Evolutionary conservation across 1,140 invertebrate species (phyloP), one percentile per base, ranked within the genome.

Genomic region (Leptinotarsa defecta): DNA sequence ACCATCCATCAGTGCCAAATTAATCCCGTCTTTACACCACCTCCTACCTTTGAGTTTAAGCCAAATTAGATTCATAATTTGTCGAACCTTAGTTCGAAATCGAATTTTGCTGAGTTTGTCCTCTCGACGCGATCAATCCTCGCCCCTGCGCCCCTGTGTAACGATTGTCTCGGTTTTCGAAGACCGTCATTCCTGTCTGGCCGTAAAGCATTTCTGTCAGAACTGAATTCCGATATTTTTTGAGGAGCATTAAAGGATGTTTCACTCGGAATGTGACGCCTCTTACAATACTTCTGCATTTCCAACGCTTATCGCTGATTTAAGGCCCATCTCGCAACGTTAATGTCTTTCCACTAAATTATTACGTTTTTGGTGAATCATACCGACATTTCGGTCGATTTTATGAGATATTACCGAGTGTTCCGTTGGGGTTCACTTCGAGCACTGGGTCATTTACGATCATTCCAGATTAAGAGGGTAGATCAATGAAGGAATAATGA

Each of bases 301-400:
- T 24, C 65, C 6, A 68, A 24, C 64, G 22, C 17, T 68, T 68
- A 68, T 68, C 65, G 15, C 15, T 68, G 65, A 68, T 68, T 68
- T 68, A 68, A 68, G 24, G 65, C 34, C 65, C 65, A 68, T 68
- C 65, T 68, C 22, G 19, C 65, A 22, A 68, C 4, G 8, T 20
- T 68, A 68, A 68, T 43, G 65, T 68, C 22, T 43, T 68, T 24
- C 27, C 19, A 27, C 65, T 43, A 68, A 68, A 68, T 68, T 68
- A 68, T 68, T 68, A 43, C 34, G 27, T 68, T 34, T 68, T 27
- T 68, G 65, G 65, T 68, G 65, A 68, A 68, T 68, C 65, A 68
- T 68, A 43, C 65, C 5, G 19, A 68, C 65, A 27, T 68, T 34
- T 34, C 24, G 24, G 24, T 43, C 24, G 34, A 68, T 27, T 68